These are phyloP conservation scores for Rhopalosiphum nymphaeae DNA, from an alignment of 2,888 invertebrate species.

Conservation along the genomic window DNA sequence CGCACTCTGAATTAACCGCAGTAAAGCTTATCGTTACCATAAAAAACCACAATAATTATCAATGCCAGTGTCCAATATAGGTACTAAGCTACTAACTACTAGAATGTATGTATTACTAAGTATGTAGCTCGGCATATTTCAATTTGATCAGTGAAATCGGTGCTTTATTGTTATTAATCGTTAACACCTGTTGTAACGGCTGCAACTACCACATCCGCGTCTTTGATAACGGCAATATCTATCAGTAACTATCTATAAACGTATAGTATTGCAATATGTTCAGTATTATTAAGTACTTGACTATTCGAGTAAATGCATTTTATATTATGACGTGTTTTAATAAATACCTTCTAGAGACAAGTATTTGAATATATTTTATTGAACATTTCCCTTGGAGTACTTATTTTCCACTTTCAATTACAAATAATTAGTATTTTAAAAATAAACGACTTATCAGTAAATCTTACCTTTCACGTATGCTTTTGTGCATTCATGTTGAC, in stretches of 20 bases:
- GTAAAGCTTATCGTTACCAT: neutral
- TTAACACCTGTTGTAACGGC: too few species aligned
- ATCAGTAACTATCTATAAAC: neutral
- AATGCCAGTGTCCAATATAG: neutral
- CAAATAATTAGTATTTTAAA: neutral
- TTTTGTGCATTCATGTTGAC: neutral
- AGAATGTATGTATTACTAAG: neutral
- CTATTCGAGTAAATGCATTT: neutral
- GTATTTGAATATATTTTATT: neutral
- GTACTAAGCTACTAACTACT: neutral
- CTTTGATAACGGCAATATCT: neutral
- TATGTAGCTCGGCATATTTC: neutral
- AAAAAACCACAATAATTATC: neutral
- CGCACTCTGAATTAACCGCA: neutral
- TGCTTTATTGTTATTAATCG: too few species aligned
- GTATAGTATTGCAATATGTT: neutral
- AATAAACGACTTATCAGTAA: neutral
- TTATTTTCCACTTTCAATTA: neutral
- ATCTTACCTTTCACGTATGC: neutral
- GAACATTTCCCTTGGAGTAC: neutral
- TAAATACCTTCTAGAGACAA: neutral
- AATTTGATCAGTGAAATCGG: neutral
- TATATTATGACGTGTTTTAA: neutral
- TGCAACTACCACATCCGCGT: too few species aligned
- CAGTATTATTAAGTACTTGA: neutral